Conservation (phyloP, 2,888 invertebrate genomes). For the Apodemia zela region DNA sequence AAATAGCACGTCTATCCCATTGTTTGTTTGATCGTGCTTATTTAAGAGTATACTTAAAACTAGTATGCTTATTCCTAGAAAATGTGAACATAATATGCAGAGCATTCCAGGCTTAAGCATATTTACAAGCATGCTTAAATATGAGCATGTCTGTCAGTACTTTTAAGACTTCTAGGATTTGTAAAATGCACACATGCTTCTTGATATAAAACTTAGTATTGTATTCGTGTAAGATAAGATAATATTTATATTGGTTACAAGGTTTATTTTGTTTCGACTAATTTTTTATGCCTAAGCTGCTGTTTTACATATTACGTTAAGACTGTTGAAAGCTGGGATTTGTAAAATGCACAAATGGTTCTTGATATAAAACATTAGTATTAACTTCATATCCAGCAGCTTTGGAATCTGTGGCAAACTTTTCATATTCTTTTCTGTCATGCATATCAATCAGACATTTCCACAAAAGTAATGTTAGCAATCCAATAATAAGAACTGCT, state of each 20-base stretch:
- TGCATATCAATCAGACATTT: conserved; percentile 53
- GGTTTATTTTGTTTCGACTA: too few relatives aligned
- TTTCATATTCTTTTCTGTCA: conserved; percentile 56
- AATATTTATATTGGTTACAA: too few relatives aligned
- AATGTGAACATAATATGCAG: too few relatives aligned
- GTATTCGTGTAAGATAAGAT: too few relatives aligned
- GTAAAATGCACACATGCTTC: not conserved
- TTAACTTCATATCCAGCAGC: not conserved
- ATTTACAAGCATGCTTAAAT: too few relatives aligned
- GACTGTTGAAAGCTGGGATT: not conserved
- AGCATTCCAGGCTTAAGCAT: too few relatives aligned
- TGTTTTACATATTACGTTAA: not conserved
- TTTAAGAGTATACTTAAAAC: too few relatives aligned
- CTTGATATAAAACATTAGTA: not conserved
- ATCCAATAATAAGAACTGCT: conserved; percentile 51
- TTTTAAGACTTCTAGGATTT: not conserved
- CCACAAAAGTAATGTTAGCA: conserved; percentile 56
- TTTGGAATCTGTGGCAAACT: conserved; percentile 36
- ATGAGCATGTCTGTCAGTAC: too few relatives aligned
- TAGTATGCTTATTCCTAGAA: too few relatives aligned
- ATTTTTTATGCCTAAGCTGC: not conserved
- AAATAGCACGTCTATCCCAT: too few relatives aligned
- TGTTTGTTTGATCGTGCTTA: too few relatives aligned
- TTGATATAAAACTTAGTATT: not conserved
- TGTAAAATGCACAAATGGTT: not conserved